phyloP scores from a whole-genome alignment of 2,888 invertebrate genomes.

The Agonopterix heracliana region DNA sequence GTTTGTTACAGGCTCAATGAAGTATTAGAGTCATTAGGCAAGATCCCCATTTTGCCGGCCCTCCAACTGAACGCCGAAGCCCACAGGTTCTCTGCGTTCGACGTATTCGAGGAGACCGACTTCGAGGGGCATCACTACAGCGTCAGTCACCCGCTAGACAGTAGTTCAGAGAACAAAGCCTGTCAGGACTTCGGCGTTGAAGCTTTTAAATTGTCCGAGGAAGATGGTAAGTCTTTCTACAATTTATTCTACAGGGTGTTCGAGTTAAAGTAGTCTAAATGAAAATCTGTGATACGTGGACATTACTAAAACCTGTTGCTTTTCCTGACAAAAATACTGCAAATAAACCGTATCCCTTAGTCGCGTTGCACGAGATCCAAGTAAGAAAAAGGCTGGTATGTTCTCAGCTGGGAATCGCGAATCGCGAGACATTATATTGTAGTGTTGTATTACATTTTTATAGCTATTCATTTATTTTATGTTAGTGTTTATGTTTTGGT shows the following conservation, averaged over 20 bases:
- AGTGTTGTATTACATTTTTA: too few relatives aligned
- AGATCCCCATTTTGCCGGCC: conserved; percentile 89
- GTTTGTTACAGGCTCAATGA: conserved; percentile 78
- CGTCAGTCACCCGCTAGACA: conserved; percentile 48
- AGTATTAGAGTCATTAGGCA: conserved; percentile 84
- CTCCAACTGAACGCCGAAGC: conserved; percentile 80
- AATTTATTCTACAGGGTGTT: background rate
- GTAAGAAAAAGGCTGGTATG: too few relatives aligned
- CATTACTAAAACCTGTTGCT: background rate
- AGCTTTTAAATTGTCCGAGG: conserved; percentile 63
- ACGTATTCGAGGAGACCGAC: conserved; percentile 75
- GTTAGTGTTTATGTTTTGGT: too few relatives aligned
- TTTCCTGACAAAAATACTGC: background rate
- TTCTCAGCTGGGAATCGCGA: too few relatives aligned
- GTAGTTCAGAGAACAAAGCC: conserved; percentile 51
- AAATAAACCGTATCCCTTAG: background rate
- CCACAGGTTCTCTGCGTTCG: conserved; percentile 78
- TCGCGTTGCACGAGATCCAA: too few relatives aligned
- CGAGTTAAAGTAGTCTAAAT: background rate
- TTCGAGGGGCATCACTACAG: conserved; percentile 60
- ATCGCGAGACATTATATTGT: too few relatives aligned
- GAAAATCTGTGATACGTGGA: background rate
- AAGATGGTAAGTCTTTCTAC: conserved; percentile 51
- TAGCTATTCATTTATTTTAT: too few relatives aligned
- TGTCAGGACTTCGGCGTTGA: conserved; percentile 64